Percentiles rank a stretch among this genome's conserved stretches.
phyloP scores from a whole-genome alignment of 2,888 invertebrate species.

The Geophilus truncorum region DNA sequence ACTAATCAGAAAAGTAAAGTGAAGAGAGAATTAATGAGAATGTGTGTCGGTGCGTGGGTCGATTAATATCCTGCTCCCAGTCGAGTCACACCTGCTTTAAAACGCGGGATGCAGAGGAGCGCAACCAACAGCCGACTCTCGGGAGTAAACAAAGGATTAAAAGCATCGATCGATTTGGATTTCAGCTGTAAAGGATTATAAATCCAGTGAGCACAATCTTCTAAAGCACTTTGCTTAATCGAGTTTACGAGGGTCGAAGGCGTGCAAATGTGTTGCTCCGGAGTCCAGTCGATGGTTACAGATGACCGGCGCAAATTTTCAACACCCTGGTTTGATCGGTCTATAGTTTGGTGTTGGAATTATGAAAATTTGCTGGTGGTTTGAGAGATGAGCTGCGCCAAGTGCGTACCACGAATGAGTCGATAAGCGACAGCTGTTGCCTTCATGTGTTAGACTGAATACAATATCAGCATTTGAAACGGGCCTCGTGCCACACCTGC shows the following conservation, averaged over 20 bases:
- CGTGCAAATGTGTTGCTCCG: background rate
- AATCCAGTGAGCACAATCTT: slow-evolving; percentile 21
- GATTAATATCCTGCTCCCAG: slow-evolving; percentile 17
- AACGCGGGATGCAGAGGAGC: background rate
- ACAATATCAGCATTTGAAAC: slow-evolving; percentile 27
- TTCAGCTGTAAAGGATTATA: background rate
- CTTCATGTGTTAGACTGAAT: slow-evolving; percentile 27
- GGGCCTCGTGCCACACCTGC: slow-evolving; percentile 18
- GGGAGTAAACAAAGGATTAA: slow-evolving; percentile 25
- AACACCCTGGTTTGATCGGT: background rate
- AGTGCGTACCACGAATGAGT: background rate
- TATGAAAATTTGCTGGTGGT: slow-evolving; percentile 3
- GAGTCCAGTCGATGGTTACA: background rate
- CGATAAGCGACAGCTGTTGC: slow-evolving; percentile 21
- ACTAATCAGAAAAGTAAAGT: slow-evolving; percentile 25
- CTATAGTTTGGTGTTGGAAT: background rate
- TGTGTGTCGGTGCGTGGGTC: slow-evolving; percentile 21
- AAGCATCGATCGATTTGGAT: slow-evolving; percentile 17
- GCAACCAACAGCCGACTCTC: background rate
- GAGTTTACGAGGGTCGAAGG: background rate
- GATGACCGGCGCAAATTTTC: background rate
- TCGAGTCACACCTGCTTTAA: slow-evolving; percentile 27
- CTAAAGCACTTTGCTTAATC: background rate
- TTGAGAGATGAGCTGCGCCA: slow-evolving; percentile 8
- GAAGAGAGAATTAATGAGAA: slow-evolving; percentile 27